Evolutionary conservation across 2,888 invertebrate species (phyloP).

Genomic region (Liodrosophila aerea): DNA sequence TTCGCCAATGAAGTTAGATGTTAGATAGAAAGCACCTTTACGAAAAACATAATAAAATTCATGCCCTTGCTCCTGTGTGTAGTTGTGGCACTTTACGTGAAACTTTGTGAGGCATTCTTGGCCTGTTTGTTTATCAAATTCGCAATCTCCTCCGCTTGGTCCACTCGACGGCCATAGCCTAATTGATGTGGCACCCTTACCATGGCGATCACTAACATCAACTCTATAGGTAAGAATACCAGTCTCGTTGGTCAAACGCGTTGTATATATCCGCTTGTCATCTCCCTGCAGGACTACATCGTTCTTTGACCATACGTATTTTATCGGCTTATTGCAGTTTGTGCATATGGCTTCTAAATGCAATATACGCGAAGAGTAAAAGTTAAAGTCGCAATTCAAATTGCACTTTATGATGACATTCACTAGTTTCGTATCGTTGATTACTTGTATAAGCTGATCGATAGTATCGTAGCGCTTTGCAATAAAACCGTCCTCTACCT

Average conservation of each 20-base stretch:
- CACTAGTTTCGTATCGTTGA: background rate
- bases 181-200: background rate
- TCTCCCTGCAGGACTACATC: background rate
- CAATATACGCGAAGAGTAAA: background rate
- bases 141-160: slow-evolving; percentile 7
- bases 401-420: slow-evolving; percentile 32
- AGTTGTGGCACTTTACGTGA: slow-evolving; percentile 4
- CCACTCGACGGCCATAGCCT: background rate
- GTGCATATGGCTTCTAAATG: slow-evolving; percentile 25
- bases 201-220: background rate
- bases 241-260: no score
- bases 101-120: slow-evolving; percentile 21
- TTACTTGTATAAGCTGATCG: slow-evolving; percentile 13
- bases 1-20: background rate
- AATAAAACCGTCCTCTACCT: background rate
- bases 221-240: no score
- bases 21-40: slow-evolving; percentile 8
- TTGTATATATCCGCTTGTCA: background rate
- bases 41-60: slow-evolving; percentile 16
- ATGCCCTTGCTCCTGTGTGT: background rate
- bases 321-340: slow-evolving; percentile 3
- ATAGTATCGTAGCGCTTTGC: background rate
- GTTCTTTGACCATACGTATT: slow-evolving; percentile 28
- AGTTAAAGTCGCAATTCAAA: slow-evolving; percentile 17
- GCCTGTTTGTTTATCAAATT: slow-evolving; percentile 2